Percentiles rank a stretch among this genome's conserved stretches.
phyloP scores from a whole-genome alignment of 2,888 invertebrate species.

The Ennomos erosarius region DNA sequence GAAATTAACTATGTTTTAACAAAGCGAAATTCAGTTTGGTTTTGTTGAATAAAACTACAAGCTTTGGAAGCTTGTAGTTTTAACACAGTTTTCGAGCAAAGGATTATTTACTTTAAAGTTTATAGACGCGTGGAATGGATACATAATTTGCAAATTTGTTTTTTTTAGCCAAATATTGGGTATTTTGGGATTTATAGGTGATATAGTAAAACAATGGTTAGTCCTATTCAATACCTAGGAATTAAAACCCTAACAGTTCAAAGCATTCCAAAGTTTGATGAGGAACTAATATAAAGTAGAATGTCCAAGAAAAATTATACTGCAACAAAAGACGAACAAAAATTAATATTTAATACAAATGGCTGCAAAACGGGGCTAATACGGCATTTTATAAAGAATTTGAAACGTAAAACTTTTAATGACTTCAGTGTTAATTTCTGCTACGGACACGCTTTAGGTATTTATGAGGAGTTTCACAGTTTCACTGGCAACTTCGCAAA shows the following conservation, averaged over 20 bases:
- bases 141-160: too few relatives aligned
- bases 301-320: not conserved
- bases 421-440: slow-evolving; percentile 55
- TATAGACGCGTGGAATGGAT: too few relatives aligned
- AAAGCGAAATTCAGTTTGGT: slow-evolving; percentile 27
- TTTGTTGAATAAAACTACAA: slow-evolving; percentile 1
- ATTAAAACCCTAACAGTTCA: too few relatives aligned
- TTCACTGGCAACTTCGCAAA: slow-evolving; percentile 37
- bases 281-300: not conserved
- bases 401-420: slow-evolving; percentile 55
- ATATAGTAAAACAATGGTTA: not conserved
- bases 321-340: slow-evolving; percentile 14
- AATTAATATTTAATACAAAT: slow-evolving; percentile 20
- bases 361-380: slow-evolving; percentile 26
- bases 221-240: too few relatives aligned
- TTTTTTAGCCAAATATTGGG: too few relatives aligned
- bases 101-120: too few relatives aligned
- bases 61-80: not conserved
- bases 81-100: not conserved
- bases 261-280: too few relatives aligned
- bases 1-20: slow-evolving; percentile 36
- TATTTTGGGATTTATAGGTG: too few relatives aligned
- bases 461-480: slow-evolving; percentile 46
- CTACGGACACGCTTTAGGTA: slow-evolving; percentile 48
- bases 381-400: slow-evolving; percentile 46